Evolutionary conservation across 2,888 invertebrate species (phyloP), one percentile per base, ranked within the genome.

Genomic region (Sycophila texana): DNA sequence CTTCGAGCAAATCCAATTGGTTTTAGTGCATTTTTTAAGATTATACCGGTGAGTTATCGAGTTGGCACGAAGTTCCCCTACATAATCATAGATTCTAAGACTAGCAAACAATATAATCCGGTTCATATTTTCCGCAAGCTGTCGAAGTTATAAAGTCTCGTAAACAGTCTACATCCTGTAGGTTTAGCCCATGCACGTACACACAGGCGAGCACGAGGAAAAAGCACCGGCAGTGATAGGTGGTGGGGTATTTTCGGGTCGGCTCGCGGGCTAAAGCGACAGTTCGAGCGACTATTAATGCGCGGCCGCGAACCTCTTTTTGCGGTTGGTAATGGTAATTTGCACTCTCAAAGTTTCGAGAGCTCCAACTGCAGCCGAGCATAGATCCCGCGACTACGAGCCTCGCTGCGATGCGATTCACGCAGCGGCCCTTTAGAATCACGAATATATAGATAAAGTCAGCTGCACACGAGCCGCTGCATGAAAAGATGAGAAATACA

Each of bases 241-340:
- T 20, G 47, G 14, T 10, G 20, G 39, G 39, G 26, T 49, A 30
- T 72, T 63, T 61, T 53, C 53, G 61, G 14, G 13, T 13, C 18
- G 57, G 18, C 26, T 26, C 2, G 53, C 18, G 47, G 66, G 13
- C 47, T n/a, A 57, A 30, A 26, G 60, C 47, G 51, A 63, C 51
- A 55, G 55, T 73, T 63, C 55, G 39, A 39, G 73, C 73, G 63
- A 55, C 53, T 20, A 20, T 73, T 63, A 73, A 73, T 65, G 63
- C 63, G 61, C 63, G 53, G 63, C 55, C 63, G 39, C 63, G 2
- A 16, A 53, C 47, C 73, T 53, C 73, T 53, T 73, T 73, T 63
- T 73, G 73, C 63, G 73, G 73, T 30, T 13, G 20, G 39, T 55
- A 73, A 63, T 73, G 20, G 73, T 51, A 57, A 72, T 72, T 72